A percentile compares a stretch with the other conserved stretches of the same genome.
Conservation (phyloP, 2,113 vertebrate species). For the Nettapus auritus region DNA sequence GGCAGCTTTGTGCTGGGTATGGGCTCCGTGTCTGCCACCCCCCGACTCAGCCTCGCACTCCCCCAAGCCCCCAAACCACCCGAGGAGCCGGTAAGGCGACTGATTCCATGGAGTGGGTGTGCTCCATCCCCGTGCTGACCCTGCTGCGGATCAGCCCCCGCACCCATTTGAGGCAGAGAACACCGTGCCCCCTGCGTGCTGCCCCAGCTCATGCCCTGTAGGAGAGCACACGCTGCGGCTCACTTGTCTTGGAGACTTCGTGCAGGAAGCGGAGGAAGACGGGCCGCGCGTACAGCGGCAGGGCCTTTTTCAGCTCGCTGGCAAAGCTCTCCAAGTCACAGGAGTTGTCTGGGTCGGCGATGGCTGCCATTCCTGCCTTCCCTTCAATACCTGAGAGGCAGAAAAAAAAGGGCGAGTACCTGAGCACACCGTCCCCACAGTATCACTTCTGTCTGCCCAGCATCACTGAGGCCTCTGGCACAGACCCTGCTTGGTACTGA, state of each 20-base stretch:
- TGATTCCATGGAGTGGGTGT: neutral
- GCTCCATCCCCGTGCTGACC: neutral
- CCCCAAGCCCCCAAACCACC: neutral
- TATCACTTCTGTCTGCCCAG: neutral
- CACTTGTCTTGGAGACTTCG: conserved; percentile 94
- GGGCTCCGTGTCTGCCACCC: neutral
- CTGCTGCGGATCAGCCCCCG: neutral
- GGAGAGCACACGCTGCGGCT: accelerated
- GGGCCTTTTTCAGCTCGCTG: conserved; percentile 85
- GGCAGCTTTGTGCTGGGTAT: neutral
- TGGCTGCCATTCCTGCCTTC: conserved; percentile 97
- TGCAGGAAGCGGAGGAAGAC: conserved; percentile 91
- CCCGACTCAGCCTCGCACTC: neutral
- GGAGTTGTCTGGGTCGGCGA: conserved; percentile 79
- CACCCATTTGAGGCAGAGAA: neutral
- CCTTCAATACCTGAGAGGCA: conserved; percentile 88
- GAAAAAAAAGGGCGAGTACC: neutral
- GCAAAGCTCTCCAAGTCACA: conserved; percentile 86
- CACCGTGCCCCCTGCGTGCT: neutral
- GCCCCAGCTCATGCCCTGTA: neutral
- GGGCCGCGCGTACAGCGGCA: conserved; percentile 89
- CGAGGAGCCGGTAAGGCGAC: neutral
- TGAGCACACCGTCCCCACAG: neutral
- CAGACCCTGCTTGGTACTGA: neutral
- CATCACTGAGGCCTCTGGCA: neutral